phyloP scores from a whole-genome alignment of 2,888 invertebrate genomes.

The Stenodema calcarata region DNA sequence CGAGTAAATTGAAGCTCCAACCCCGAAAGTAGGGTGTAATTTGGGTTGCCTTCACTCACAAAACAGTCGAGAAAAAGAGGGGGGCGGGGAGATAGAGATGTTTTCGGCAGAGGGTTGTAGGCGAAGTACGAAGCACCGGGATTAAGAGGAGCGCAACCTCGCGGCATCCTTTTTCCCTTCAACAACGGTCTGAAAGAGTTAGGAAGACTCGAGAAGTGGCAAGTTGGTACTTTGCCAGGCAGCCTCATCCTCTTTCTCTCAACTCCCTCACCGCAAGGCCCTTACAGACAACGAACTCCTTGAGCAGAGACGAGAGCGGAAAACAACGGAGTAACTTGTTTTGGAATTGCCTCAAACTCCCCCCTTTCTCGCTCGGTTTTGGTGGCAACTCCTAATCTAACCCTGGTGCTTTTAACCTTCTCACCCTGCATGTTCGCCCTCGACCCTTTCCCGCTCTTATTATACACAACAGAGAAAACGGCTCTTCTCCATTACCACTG shows the following conservation, averaged over 20 bases:
- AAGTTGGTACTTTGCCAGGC: slow-evolving; percentile 44
- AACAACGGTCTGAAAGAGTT: slow-evolving; percentile 25
- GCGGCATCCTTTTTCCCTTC: not conserved
- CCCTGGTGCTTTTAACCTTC: slow-evolving; percentile 20
- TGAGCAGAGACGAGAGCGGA: slow-evolving; percentile 4
- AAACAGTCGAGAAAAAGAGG: slow-evolving; percentile 12
- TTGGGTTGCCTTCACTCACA: slow-evolving; percentile 34
- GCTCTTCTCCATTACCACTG: slow-evolving; percentile 23
- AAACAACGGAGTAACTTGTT: slow-evolving; percentile 49
- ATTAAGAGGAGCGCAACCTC: slow-evolving; percentile 32
- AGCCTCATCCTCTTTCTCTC: slow-evolving; percentile 8
- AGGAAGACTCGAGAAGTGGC: slow-evolving; percentile 48
- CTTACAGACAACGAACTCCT: slow-evolving; percentile 27
- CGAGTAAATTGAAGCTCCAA: slow-evolving; percentile 28
- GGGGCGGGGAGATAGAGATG: not conserved
- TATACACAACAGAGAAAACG: slow-evolving; percentile 11
- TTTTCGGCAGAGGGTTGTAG: not conserved
- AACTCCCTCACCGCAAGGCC: not conserved
- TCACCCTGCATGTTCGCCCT: not conserved
- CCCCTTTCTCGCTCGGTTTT: not conserved
- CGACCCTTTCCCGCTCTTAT: not conserved
- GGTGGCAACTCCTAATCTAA: slow-evolving; percentile 42
- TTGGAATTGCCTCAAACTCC: slow-evolving; percentile 41
- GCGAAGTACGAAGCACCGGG: slow-evolving; percentile 20
- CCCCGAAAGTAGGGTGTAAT: slow-evolving; percentile 36